Conservation (phyloP, 2,797 vertebrate species). For the Perodicticus potto region DNA sequence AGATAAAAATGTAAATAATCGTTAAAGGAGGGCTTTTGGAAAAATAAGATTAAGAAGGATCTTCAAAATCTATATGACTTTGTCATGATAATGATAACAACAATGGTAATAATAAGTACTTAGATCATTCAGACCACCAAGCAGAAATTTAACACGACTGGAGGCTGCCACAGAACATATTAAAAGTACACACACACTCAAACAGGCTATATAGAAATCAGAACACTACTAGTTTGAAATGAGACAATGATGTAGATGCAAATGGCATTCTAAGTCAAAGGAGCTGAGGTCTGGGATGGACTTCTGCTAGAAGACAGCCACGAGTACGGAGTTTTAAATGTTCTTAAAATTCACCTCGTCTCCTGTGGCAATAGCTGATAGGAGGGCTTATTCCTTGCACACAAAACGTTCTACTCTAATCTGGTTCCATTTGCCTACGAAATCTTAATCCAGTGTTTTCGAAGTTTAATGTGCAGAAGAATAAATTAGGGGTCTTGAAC, state of each 20-base stretch:
- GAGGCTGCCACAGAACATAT: neutral
- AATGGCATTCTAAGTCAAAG: neutral
- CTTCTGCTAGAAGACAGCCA: neutral
- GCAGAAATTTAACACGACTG: neutral
- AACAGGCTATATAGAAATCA: neutral
- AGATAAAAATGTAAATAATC: conserved; percentile 13
- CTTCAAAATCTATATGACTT: neutral
- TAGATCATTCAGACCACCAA: neutral
- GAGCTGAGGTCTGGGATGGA: neutral
- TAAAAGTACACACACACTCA: neutral
- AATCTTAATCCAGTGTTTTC: neutral
- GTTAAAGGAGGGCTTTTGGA: neutral
- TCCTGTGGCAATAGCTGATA: neutral
- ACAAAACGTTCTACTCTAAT: neutral
- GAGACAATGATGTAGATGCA: neutral
- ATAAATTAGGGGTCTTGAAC: neutral
- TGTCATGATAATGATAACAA: neutral
- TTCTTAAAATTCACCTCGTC: conserved; percentile 7
- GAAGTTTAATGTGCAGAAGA: neutral
- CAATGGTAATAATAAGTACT: neutral
- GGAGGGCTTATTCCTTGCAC: neutral
- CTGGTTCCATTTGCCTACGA: neutral
- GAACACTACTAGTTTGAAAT: neutral
- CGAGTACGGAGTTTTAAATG: neutral
- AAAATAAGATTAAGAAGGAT: neutral